Evolutionary conservation across 2,888 invertebrate species (phyloP), one percentile per base, ranked within the genome.

Genomic region (Drosophila neutralis): DNA sequence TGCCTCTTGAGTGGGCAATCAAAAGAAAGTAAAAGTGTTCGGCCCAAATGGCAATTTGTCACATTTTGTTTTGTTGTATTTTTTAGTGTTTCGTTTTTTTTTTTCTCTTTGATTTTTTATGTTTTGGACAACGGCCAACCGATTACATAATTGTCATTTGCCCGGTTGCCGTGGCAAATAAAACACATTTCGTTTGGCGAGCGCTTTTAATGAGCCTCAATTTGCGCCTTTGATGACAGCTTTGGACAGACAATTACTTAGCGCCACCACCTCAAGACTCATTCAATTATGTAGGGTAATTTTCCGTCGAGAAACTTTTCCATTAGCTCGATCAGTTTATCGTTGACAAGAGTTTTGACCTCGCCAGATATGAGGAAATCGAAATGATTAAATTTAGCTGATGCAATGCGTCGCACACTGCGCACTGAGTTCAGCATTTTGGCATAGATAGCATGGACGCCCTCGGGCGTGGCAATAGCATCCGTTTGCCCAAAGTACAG

Each of bases 401-500:
- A 78, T 0, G 72, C 68, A 53, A 92, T 87, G 21, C 87, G 85
- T 62, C 89, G 76, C 1, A 92, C 89, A 15, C 91, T 88, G 0
- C 82, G 69, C 13, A 90, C 83, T 0, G 78, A 63, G 3, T 49
- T 67, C 33, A 91, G 8, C 78, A 92, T 80, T 27, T 63, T 78
- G 13, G 91, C 82, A 62, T 92, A 91, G 3, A 92, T 89, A 2
- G 69, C 68, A 36, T 91, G 91, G 2, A 92, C 91, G 1, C 90
- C 91, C 0, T 69, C 75, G 6, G 91, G 87, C 5, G 91, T 88
- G 66, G 92, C 92, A 48, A 92, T 69, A 3, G 90, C 90, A 82
- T 92, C 92, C 1, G 90, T 90, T 36, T 85, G 83, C 0, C 91
- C 89, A 59, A 91, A 92, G 63, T 92, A 91, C 21, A 92, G 45